Evolutionary conservation across 2,797 vertebrate genomes (phyloP), one percentile per base, ranked within the genome.

Genomic region (Muscicapa striata): DNA sequence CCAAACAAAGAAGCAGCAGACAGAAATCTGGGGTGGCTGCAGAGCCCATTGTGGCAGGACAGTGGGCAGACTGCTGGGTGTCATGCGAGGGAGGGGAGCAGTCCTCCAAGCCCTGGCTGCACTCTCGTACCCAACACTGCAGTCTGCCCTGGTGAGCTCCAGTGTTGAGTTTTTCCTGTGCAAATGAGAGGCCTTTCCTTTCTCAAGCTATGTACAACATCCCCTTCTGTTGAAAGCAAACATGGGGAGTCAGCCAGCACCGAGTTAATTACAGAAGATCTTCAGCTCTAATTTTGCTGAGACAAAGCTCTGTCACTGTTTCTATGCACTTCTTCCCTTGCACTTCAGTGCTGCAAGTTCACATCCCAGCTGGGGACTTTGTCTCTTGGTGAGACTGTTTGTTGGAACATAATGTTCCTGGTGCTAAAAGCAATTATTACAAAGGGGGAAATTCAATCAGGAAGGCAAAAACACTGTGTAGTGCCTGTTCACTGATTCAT

Each of bases 151-250:
- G 13, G 9, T 24, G 58, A 66, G 81, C 58, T 86, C 84, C 89
- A 67, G 75, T 40, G 40, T 79, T 85, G 5, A 41, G 74, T 48
- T 96, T 96, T 93, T 93, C 1, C 4, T 94, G 89, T 90, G 88
- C 88, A 96, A 97, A 96, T 87, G 52, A 96, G 64, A 95, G 48
- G 19, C 34, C 36, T 96, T 96, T 89, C 43, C 23, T 92, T 97
- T 96, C 90, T 80, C 77, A 86, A 74, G 90, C 58, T 55, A 52
- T 51, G 49, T 93, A 62, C 83, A 94, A 72, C 78, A 96, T 87
- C 41, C 34, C 27, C 29, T 90, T 96, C 94, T 93, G 61, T 9
- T 90, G 69, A 96, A 90, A 84, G 80, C 84, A 94, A 96, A 91
- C 27, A 72, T 2, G 59, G 26, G 63, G 94, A 95, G 59, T 89